phyloP scores from a whole-genome alignment of 2,797 vertebrate genomes.

The Poecile montanus region DNA sequence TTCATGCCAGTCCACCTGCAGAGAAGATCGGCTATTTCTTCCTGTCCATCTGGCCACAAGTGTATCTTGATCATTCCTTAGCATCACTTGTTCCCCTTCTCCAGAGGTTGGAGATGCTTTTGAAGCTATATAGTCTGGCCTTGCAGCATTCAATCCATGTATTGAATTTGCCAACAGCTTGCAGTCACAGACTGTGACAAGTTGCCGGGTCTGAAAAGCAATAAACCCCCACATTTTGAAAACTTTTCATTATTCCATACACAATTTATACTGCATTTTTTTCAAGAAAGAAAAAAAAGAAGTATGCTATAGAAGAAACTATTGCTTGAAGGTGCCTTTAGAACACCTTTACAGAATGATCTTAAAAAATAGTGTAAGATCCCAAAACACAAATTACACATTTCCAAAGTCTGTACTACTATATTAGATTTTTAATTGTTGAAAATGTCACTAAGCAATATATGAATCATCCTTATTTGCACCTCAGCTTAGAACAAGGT shows the following conservation, averaged over 20 bases:
- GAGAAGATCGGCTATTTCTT: constrained; percentile 89
- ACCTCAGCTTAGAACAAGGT: background rate
- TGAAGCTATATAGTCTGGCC: constrained; percentile 96
- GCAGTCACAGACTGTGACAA: constrained; percentile 95
- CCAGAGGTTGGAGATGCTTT: constrained; percentile 91
- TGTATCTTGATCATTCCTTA: constrained; percentile 96
- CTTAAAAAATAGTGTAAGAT: background rate
- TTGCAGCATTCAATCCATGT: constrained; percentile 91
- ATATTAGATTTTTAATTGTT: background rate
- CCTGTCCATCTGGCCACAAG: constrained; percentile 94
- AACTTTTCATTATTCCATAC: background rate
- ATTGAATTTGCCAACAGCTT: constrained; percentile 93
- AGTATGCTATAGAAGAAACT: background rate
- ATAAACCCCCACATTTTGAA: background rate
- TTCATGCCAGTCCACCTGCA: constrained; percentile 93
- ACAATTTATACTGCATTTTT: background rate
- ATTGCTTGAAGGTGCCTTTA: background rate
- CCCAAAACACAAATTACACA: background rate
- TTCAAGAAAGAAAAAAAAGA: background rate
- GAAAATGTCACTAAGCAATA: background rate
- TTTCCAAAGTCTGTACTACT: background rate
- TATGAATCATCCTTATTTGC: background rate
- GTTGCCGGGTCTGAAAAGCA: constrained; percentile 87
- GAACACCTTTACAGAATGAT: background rate
- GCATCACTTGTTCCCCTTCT: constrained; percentile 93